Evolutionary conservation across 2,797 vertebrate species (phyloP).

Genomic region (Decapterus maruadsi): DNA sequence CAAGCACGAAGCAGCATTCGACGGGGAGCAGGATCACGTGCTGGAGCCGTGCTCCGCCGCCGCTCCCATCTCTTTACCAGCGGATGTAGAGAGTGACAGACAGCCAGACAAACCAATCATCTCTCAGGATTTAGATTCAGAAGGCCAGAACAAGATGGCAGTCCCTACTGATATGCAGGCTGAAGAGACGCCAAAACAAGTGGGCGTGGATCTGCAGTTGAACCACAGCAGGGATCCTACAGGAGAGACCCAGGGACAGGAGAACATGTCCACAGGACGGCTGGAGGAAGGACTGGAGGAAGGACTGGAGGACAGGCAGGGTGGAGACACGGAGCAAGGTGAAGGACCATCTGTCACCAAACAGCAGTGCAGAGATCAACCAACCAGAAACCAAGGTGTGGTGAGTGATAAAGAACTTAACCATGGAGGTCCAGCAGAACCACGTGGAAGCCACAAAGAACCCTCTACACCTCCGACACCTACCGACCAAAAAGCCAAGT

Average conservation of each 20-base stretch:
- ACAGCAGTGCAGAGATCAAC: constrained; percentile 45
- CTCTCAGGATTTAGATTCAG: not conserved
- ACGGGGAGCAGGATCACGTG: not conserved
- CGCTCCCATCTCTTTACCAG: not conserved
- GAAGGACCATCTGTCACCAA: not conserved
- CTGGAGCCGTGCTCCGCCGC: not conserved
- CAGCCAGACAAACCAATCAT: constrained; percentile 3
- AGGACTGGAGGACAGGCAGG: not conserved
- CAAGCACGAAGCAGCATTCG: not conserved
- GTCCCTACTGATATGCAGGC: not conserved
- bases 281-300: not conserved
- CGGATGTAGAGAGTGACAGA: not conserved
- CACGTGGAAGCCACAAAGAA: constrained; percentile 26
- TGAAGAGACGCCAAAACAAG: not conserved
- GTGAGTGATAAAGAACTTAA: not conserved
- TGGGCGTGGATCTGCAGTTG: not conserved
- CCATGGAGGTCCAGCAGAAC: not conserved
- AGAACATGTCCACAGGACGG: not conserved
- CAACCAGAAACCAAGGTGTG: constrained; percentile 20
- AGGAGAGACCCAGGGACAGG: constrained; percentile 13
- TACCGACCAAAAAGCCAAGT: constrained; percentile 33
- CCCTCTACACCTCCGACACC: not conserved
- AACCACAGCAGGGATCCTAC: not conserved
- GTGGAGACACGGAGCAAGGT: not conserved
- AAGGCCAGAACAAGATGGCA: not conserved